Conservation (phyloP, 2,888 invertebrate species). For the Ceramica pisi region DNA sequence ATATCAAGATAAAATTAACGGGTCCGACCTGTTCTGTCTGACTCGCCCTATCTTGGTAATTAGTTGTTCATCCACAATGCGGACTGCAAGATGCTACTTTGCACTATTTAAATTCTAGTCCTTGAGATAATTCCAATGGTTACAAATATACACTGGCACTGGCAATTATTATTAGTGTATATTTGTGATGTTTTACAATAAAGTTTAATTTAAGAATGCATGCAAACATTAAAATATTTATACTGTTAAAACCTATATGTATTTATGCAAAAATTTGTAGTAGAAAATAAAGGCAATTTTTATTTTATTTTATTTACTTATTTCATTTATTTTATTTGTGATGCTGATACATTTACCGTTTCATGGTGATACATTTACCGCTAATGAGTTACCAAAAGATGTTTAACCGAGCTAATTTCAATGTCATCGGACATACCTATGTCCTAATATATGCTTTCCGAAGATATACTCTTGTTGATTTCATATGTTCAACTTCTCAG, state of each 20-base stretch:
- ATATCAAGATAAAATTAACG: conserved; percentile 42
- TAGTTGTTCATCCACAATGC: conserved; percentile 37
- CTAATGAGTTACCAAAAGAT: neutral
- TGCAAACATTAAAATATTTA: too few relatives aligned
- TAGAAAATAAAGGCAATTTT: too few relatives aligned
- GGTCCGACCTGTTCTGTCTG: conserved; percentile 42
- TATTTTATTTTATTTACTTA: too few relatives aligned
- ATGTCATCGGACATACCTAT: too few relatives aligned
- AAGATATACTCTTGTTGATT: neutral
- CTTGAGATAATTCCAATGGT: neutral
- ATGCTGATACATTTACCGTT: neutral
- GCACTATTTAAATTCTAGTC: conserved; percentile 7
- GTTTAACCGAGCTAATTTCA: too few relatives aligned
- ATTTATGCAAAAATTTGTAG: too few relatives aligned
- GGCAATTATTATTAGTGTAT: neutral
- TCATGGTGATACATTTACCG: neutral
- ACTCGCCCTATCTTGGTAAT: conserved; percentile 22
- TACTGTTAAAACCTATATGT: too few relatives aligned
- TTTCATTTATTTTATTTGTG: too few relatives aligned
- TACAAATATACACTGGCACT: too few relatives aligned
- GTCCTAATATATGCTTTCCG: too few relatives aligned
- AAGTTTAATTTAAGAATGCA: too few relatives aligned
- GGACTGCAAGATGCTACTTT: conserved; percentile 7
- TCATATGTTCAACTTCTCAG: neutral
- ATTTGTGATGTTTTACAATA: neutral